Percentiles rank a stretch among this genome's conserved stretches.
phyloP scores from a whole-genome alignment of 2,888 invertebrate species.

The Calliphora vomitoria region DNA sequence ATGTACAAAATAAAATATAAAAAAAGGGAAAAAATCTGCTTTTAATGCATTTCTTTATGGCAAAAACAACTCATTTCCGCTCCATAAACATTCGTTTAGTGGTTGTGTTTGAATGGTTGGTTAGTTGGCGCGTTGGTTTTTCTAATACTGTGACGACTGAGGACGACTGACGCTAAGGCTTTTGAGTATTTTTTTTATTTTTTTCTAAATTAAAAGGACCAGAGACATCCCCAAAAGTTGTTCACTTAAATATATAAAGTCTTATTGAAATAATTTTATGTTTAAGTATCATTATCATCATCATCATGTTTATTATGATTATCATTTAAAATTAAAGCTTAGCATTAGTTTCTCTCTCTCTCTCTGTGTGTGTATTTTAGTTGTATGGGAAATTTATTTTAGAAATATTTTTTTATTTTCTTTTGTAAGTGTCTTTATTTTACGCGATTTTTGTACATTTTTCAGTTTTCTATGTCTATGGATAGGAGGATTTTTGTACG shows the following conservation, averaged over 20 bases:
- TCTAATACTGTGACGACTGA: conserved; percentile 1
- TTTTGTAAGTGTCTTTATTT: conserved; percentile 36
- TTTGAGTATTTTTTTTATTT: conserved; percentile 49
- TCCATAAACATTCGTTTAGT: conserved; percentile 74
- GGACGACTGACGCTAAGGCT: background rate
- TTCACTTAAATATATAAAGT: background rate
- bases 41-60: conserved; percentile 71
- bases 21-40: conserved; percentile 48
- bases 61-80: conserved; percentile 74
- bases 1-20: background rate
- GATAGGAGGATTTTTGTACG: conserved; percentile 38
- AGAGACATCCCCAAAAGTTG: conserved; percentile 47
- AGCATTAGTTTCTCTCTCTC: conserved; percentile 5
- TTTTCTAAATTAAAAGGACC: conserved; percentile 24
- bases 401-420: background rate
- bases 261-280: conserved; percentile 22
- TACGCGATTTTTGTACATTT: conserved; percentile 55
- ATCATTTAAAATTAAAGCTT: conserved; percentile 9
- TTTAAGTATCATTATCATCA: conserved; percentile 38
- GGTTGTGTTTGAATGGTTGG: conserved; percentile 65
- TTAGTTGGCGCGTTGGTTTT: conserved; percentile 41
- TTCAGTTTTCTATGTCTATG: conserved; percentile 42
- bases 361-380: background rate
- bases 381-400: conserved; percentile 26
- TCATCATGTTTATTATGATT: conserved; percentile 41